Conservation (phyloP, 2,888 invertebrate species). For the Spisula solida region DNA sequence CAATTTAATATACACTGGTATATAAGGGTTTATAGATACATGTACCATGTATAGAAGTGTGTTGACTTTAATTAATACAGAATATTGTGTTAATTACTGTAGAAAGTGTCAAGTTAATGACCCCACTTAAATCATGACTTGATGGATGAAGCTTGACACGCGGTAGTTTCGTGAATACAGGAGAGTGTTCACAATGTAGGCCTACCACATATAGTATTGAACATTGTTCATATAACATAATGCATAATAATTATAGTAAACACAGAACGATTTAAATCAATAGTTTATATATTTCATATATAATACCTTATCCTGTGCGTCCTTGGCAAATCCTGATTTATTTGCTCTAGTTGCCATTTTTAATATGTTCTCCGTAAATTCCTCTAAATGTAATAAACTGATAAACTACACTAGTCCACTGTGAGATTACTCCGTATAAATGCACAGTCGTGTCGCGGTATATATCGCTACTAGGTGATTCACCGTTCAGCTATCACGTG, state of each 20-base stretch:
- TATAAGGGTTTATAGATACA: no score
- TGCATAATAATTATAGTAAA: neutral
- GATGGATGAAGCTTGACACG: neutral
- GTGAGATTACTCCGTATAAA: slow-evolving; percentile 31
- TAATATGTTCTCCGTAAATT: neutral
- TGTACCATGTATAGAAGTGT: no score
- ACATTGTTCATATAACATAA: neutral
- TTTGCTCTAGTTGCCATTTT: slow-evolving; percentile 68
- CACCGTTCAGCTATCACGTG: slow-evolving; percentile 54
- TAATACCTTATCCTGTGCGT: slow-evolving; percentile 73
- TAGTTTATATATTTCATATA: neutral
- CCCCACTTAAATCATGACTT: neutral
- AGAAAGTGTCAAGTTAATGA: neutral
- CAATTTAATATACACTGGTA: no score
- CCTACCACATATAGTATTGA: neutral
- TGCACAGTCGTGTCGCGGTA: slow-evolving; percentile 2
- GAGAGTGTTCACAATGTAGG: no score
- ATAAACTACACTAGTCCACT: neutral
- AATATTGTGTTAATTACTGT: neutral
- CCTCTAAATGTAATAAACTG: neutral
- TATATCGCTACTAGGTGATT: slow-evolving; percentile 41
- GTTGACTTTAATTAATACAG: neutral
- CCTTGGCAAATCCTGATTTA: slow-evolving; percentile 72
- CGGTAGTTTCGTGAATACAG: neutral
- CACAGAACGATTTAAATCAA: neutral